Evolutionary conservation across 2,113 vertebrate species (phyloP).

Genomic region (Pluvialis apricaria): DNA sequence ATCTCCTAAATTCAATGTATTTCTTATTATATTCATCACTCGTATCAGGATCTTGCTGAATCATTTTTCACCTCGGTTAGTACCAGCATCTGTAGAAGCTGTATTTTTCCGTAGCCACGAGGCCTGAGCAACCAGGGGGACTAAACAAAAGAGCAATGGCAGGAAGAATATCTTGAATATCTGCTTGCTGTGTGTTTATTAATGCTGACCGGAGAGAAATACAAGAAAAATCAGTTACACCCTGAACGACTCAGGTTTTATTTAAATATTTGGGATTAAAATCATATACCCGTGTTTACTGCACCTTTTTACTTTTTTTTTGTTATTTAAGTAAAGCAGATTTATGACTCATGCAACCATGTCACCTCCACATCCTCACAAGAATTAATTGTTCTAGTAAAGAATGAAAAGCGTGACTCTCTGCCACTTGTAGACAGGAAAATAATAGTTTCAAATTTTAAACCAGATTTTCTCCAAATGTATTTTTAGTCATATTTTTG

Average conservation of each 20-base stretch:
- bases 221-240: neutral
- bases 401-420: neutral
- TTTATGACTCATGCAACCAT: neutral
- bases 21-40: neutral
- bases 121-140: neutral
- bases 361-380: neutral
- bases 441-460: neutral
- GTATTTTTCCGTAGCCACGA: neutral
- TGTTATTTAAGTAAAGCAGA: neutral
- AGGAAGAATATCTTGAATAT: neutral
- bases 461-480: neutral
- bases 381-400: neutral
- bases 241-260: neutral
- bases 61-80: neutral
- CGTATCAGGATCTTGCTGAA: accelerated
- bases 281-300: neutral
- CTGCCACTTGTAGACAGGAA: neutral
- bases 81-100: accelerated
- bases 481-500: neutral
- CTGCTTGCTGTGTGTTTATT: neutral
- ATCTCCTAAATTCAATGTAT: neutral
- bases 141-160: neutral
- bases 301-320: neutral
- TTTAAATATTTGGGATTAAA: neutral
- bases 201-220: neutral